A percentile compares a stretch with the other conserved stretches of the same genome.
Conservation (phyloP, 2,888 invertebrate species). For the Cinara cedri region DNA sequence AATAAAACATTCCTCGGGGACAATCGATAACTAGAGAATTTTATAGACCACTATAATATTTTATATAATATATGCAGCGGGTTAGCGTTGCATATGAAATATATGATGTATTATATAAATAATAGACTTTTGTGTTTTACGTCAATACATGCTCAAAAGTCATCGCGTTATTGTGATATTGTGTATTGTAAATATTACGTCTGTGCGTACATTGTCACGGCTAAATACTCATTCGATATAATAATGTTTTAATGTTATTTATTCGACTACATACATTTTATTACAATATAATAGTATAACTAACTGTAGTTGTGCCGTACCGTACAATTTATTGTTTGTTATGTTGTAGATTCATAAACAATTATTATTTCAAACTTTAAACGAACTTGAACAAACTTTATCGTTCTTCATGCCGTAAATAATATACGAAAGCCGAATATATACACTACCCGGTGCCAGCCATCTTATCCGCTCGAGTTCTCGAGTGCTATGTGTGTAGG, state of each 20-base stretch:
- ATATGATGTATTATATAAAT: background rate
- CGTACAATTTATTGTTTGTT: background rate
- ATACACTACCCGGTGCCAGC: no score
- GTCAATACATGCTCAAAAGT: conserved; percentile 26
- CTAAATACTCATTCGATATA: no score
- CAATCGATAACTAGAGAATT: conserved; percentile 30
- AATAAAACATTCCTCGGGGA: background rate
- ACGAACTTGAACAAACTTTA: no score
- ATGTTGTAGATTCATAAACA: background rate
- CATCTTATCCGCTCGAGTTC: no score
- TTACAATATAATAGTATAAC: no score
- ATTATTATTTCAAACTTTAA: no score
- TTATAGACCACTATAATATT: no score
- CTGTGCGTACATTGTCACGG: no score
- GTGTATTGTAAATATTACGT: no score
- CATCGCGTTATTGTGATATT: background rate
- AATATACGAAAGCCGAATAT: no score
- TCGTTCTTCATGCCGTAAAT: no score
- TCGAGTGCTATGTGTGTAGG: no score
- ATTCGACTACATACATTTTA: conserved; percentile 1
- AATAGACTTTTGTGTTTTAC: conserved; percentile 12
- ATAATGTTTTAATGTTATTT: background rate
- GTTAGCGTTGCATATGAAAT: background rate
- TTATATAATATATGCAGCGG: background rate
- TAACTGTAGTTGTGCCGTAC: background rate